Percentiles rank a stretch among this genome's conserved stretches.
These are phyloP conservation scores for Syncerus caffer DNA, from an alignment of 2,797 vertebrate species.

Conservation along the genomic window DNA sequence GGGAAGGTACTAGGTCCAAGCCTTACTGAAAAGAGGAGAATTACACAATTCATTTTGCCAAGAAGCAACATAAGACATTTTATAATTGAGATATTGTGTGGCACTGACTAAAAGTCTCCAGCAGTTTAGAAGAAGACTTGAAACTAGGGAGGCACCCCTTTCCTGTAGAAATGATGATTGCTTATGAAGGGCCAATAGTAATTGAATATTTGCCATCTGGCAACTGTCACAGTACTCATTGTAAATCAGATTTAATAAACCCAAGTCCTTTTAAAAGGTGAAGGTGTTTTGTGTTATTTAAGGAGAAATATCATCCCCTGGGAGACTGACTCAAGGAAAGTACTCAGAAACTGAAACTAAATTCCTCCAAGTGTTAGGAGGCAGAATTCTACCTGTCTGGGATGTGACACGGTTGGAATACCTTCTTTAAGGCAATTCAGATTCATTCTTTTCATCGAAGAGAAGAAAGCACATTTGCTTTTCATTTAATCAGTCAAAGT, in stretches of 20 bases:
- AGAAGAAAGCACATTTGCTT: background rate
- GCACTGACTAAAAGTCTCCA: constrained; percentile 1
- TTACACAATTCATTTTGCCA: constrained; percentile 29
- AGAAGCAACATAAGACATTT: background rate
- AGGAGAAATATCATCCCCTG: constrained; percentile 33
- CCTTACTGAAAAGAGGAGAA: constrained; percentile 10
- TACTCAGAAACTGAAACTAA: constrained; percentile 39
- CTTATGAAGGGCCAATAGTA: constrained; percentile 34
- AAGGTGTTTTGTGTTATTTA: constrained; percentile 59
- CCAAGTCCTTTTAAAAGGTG: constrained; percentile 47
- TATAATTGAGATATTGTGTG: constrained; percentile 46
- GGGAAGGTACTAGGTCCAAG: background rate
- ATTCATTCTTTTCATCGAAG: background rate
- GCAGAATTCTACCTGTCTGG: background rate
- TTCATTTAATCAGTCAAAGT: background rate
- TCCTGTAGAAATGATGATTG: constrained; percentile 47
- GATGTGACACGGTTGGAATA: background rate
- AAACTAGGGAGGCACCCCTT: constrained; percentile 33
- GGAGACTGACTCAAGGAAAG: constrained; percentile 49
- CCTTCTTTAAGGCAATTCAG: background rate
- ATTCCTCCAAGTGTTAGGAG: constrained; percentile 2
- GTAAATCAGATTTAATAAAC: constrained; percentile 68
- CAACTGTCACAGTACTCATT: constrained; percentile 57
- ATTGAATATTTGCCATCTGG: constrained; percentile 58
- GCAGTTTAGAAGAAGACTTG: constrained; percentile 46